These are phyloP conservation scores for Edolisoma coerulescens DNA, from an alignment of 2,113 vertebrate species.

Conservation along the genomic window DNA sequence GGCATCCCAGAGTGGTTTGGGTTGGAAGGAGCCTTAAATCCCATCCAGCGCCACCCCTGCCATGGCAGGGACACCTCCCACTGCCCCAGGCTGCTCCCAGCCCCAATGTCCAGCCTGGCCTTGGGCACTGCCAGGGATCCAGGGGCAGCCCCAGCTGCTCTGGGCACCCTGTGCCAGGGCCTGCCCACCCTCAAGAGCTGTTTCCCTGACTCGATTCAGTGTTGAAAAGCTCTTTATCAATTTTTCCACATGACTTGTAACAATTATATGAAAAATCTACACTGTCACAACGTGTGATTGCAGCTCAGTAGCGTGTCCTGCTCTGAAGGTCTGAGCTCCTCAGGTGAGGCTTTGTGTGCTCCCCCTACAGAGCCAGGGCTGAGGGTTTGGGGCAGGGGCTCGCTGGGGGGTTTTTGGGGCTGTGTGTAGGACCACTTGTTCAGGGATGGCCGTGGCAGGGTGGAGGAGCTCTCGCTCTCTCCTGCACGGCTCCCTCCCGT, in stretches of 20 bases:
- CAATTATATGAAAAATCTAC: not conserved
- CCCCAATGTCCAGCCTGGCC: not conserved
- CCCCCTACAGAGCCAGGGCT: fast-evolving
- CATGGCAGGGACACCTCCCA: not conserved
- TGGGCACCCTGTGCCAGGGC: not conserved
- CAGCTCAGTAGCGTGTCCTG: fast-evolving
- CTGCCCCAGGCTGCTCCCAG: not conserved
- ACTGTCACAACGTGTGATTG: fast-evolving
- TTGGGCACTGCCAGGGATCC: not conserved
- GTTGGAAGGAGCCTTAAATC: fast-evolving
- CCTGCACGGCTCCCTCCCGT: fast-evolving
- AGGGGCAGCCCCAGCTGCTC: not conserved
- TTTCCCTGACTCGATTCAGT: fast-evolving
- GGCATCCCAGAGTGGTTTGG: not conserved
- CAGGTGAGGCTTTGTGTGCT: not conserved
- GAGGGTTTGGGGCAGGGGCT: not conserved
- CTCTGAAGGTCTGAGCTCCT: fast-evolving
- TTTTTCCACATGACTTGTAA: not conserved
- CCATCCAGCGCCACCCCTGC: fast-evolving
- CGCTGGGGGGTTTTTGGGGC: fast-evolving
- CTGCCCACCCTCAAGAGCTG: not conserved
- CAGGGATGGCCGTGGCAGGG: fast-evolving
- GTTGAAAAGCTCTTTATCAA: not conserved
- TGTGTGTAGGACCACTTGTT: fast-evolving
- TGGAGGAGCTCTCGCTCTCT: not conserved